A percentile compares a stretch with the other conserved stretches of the same genome.
phyloP scores from a whole-genome alignment of 2,797 vertebrate species.

The Rhinogobio ventralis region DNA sequence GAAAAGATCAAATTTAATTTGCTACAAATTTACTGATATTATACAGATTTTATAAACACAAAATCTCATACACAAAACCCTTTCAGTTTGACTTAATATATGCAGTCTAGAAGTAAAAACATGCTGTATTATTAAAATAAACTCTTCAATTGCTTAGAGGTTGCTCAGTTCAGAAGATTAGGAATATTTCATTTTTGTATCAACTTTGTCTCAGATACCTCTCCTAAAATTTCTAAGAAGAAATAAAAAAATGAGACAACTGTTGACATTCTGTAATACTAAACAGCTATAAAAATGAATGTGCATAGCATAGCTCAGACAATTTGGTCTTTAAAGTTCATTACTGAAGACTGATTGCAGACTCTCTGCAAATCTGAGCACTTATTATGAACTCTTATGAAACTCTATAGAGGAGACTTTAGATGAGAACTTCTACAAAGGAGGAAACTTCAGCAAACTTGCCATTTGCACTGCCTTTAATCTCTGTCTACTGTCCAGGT shows the following conservation, averaged over 20 bases:
- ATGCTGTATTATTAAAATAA: background rate
- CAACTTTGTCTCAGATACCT: too few relatives aligned
- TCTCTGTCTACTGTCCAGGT: background rate
- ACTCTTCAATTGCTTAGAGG: background rate
- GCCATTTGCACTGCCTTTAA: background rate
- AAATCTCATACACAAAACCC: background rate
- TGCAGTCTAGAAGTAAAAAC: background rate
- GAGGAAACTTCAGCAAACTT: background rate
- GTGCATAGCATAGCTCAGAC: background rate
- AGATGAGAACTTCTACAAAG: background rate
- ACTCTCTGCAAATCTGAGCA: background rate
- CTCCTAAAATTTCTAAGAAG: background rate
- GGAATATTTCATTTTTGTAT: background rate
- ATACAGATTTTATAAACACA: constrained; percentile 7
- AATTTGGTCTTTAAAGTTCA: background rate
- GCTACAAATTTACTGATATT: background rate
- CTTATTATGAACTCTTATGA: background rate
- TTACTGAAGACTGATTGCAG: background rate
- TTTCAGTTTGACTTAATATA: background rate
- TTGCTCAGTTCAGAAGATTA: background rate
- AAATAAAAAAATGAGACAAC: background rate
- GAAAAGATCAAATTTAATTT: constrained; percentile 16
- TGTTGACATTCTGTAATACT: background rate
- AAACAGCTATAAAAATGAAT: background rate
- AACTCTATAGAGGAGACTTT: background rate